Evolutionary conservation across 2,797 vertebrate genomes (phyloP), one percentile per base, ranked within the genome.

Genomic region (Xiphorhynchus erythropygius): DNA sequence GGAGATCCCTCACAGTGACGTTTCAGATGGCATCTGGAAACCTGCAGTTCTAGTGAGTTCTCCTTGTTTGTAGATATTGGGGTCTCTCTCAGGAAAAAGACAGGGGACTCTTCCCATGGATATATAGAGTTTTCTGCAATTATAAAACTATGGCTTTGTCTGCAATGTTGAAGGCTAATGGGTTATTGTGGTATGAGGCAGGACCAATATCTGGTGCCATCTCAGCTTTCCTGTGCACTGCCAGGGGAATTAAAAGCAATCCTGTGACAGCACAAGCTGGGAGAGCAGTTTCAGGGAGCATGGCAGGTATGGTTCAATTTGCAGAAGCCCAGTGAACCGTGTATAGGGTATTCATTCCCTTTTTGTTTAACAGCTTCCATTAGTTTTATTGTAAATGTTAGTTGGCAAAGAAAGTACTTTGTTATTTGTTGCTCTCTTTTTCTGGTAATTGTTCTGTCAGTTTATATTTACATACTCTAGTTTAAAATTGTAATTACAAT

Each of bases 401-500:
- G 65, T 75, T 49, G 42, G 78, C 49, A 60, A 70, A 62, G 23
- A 57, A 76, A 84, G 79, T 13, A 27, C 25, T 46, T 73, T 7
- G 18, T 68, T 86, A 28, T 73, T 89, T 83, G 46, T 81, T 87
- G 55, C 47, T 86, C 69, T 55, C 35, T 74, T 90, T 68, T 94
- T 62, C 47, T 82, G 69, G 39, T 85, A 82, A 74, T 87, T 76
- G 46, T 74, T 90, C 90, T 92, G 68, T 70, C 81, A 44, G 64
- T 64, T 93, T 82, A 46, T 76, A 82, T 93, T 94, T 91, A 84
- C 52, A 53, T 79, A 74, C n/a, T 55, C n/a, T 39, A 21, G 11
- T 75, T 93, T 73, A 82, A 84, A 91, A 55, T 39, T 44, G 15
- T 53, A 89, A 71, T 86, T 91, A 53, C 56, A 60, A 16, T 55